These are phyloP conservation scores for Protomyctophum bolini DNA, from an alignment of 2,113 vertebrate species.

Conservation along the genomic window DNA sequence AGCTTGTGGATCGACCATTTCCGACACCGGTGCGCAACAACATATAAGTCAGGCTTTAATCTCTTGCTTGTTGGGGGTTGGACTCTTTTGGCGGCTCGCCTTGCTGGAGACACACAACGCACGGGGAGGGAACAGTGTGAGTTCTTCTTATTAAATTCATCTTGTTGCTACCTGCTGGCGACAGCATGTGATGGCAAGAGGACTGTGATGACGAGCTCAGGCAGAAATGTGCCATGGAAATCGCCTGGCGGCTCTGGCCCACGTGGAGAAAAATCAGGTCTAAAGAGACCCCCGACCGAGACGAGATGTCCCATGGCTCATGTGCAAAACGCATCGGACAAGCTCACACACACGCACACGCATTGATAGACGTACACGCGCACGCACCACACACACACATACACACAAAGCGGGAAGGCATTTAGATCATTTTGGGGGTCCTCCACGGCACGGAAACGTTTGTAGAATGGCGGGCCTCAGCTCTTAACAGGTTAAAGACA, in stretches of 20 bases:
- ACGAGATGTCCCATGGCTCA: neutral
- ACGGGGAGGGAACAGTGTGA: constrained; percentile 42
- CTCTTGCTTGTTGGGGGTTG: constrained; percentile 32
- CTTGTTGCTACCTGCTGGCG: constrained; percentile 49
- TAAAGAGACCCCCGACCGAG: neutral
- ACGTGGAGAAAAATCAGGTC: neutral
- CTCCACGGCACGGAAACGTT: no score
- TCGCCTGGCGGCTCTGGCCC: constrained; percentile 34
- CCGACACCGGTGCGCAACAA: no score
- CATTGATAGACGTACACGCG: no score
- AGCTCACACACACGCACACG: neutral
- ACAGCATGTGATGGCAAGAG: constrained; percentile 37
- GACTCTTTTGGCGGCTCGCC: constrained; percentile 35
- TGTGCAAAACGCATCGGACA: constrained; percentile 1
- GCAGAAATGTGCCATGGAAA: constrained; percentile 29
- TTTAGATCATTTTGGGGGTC: no score
- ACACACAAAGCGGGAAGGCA: neutral
- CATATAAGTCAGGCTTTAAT: neutral
- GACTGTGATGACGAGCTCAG: constrained; percentile 46
- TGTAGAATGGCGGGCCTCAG: no score
- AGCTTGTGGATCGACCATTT: no score
- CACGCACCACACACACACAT: neutral
- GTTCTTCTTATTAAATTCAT: constrained; percentile 56
- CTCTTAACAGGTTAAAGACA: no score
- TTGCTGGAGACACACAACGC: constrained; percentile 49